Evolutionary conservation across 1,140 invertebrate species (phyloP).

Genomic region (Drosophila subobscura): DNA sequence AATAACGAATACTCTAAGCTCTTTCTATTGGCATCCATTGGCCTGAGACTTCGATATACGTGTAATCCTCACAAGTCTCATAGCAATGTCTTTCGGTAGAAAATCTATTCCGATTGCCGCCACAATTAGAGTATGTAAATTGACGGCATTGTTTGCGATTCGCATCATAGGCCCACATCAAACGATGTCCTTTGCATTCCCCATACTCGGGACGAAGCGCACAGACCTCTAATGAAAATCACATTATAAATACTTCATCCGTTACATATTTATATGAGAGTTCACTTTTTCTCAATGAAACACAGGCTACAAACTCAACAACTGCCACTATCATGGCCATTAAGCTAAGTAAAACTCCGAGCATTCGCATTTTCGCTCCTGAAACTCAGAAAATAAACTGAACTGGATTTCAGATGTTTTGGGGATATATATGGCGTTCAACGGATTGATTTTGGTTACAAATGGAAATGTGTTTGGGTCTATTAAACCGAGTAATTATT

Average conservation of each 20-base stretch:
- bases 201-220: not conserved
- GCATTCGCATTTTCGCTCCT: too few species aligned
- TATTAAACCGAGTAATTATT: not conserved
- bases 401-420: not conserved
- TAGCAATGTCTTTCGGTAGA: slow-evolving; percentile 3
- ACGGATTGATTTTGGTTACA: not conserved
- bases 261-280: not conserved
- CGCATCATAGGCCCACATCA: not conserved
- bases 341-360: too few species aligned
- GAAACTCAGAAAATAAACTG: not conserved
- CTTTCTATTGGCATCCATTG: too few species aligned
- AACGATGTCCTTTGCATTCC: not conserved
- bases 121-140: slow-evolving; percentile 15
- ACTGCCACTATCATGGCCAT: too few species aligned
- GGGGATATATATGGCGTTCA: not conserved
- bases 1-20: too few species aligned
- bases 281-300: too few species aligned
- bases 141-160: not conserved
- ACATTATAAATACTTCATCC: not conserved
- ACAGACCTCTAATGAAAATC: not conserved
- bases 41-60: too few species aligned
- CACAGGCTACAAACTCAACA: too few species aligned
- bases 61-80: not conserved
- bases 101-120: slow-evolving; percentile 45
- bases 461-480: slow-evolving; percentile 16